A percentile compares a stretch with the other conserved stretches of the same genome.
phyloP scores from a whole-genome alignment of 1,140 invertebrate genomes.

The Odontomachus brunneus region DNA sequence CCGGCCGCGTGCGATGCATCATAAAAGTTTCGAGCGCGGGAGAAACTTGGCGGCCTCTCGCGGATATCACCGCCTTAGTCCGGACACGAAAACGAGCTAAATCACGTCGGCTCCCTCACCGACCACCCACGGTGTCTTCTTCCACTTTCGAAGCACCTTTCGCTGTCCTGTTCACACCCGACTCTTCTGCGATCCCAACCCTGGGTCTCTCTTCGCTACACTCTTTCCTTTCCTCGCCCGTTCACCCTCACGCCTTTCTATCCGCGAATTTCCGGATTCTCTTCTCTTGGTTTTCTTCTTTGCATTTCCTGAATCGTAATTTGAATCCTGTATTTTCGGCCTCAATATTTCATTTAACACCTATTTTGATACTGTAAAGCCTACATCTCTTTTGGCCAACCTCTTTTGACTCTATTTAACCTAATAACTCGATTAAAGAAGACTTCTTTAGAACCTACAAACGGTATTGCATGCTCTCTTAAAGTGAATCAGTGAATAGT shows the following conservation, averaged over 20 bases:
- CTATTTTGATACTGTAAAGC: too few relatives aligned
- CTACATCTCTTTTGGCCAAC: too few relatives aligned
- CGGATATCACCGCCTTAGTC: slow-evolving; percentile 68
- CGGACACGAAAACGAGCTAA: slow-evolving; percentile 66
- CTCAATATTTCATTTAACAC: too few relatives aligned
- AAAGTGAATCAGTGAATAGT: too few relatives aligned
- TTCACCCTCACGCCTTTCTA: not conserved
- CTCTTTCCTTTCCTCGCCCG: not conserved
- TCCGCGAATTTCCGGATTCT: not conserved
- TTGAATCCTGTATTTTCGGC: too few relatives aligned
- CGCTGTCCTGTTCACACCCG: slow-evolving; percentile 21
- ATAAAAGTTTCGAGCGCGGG: slow-evolving; percentile 72
- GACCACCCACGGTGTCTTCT: slow-evolving; percentile 48
- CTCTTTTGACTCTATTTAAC: too few relatives aligned
- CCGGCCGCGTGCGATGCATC: slow-evolving; percentile 70
- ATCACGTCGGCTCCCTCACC: slow-evolving; percentile 61
- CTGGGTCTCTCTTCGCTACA: not conserved
- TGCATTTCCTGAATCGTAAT: too few relatives aligned
- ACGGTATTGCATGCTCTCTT: too few relatives aligned
- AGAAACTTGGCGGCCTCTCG: slow-evolving; percentile 36
- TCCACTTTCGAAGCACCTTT: slow-evolving; percentile 27
- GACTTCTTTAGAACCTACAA: too few relatives aligned
- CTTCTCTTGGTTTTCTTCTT: slow-evolving; percentile 1
- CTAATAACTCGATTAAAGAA: too few relatives aligned
- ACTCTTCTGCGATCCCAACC: not conserved